Conservation (phyloP, 2,888 invertebrate species). For the Priocnemis perturbator region DNA sequence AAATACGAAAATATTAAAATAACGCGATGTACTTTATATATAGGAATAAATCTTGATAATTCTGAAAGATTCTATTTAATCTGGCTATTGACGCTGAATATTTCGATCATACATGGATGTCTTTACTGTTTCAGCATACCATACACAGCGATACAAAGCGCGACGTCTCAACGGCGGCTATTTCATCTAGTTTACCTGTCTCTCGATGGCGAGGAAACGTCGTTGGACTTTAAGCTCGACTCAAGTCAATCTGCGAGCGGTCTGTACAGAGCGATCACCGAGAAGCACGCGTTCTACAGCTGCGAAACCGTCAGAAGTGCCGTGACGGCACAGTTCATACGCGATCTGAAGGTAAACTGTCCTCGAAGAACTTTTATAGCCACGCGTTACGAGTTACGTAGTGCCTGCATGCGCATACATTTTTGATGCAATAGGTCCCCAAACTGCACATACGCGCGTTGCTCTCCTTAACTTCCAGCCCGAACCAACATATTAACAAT, state of each 20-base stretch:
- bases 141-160: constrained; percentile 88
- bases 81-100: no score
- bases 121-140: constrained; percentile 79
- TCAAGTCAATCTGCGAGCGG: constrained; percentile 89
- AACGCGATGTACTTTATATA: no score
- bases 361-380: neutral
- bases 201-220: constrained; percentile 82
- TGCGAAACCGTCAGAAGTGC: constrained; percentile 93
- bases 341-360: constrained; percentile 84
- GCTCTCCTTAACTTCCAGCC: no score
- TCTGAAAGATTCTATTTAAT: no score
- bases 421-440: no score
- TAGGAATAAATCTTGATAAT: no score
- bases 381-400: no score
- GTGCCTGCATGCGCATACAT: constrained; percentile 6
- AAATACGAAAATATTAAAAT: no score
- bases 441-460: no score
- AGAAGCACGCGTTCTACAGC: constrained; percentile 94
- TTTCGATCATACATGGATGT: no score
- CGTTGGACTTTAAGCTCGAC: constrained; percentile 87
- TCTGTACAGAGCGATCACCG: constrained; percentile 90
- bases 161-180: constrained; percentile 84
- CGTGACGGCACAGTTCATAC: constrained; percentile 91
- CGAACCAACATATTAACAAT: no score
- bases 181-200: constrained; percentile 86